phyloP scores from a whole-genome alignment of 2,113 vertebrate species.

The Neodon shergylaensis region DNA sequence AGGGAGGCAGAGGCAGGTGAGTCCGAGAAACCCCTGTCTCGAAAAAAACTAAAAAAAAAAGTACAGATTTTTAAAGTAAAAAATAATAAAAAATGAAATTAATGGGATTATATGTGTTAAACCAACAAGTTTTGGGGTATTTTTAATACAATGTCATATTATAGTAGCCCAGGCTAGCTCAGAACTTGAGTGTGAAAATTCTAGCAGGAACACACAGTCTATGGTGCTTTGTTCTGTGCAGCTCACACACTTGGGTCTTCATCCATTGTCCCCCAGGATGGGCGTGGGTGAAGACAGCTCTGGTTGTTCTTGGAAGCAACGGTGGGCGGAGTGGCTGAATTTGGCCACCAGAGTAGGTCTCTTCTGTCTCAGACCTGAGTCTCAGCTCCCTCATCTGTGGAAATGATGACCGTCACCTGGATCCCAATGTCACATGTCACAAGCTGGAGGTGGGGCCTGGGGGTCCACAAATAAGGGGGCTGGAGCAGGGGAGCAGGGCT shows the following conservation, averaged over 20 bases:
- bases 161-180: not conserved
- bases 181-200: not conserved
- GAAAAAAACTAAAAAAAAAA: too few relatives aligned
- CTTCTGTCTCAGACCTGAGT: not conserved
- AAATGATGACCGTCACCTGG: not conserved
- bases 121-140: not conserved
- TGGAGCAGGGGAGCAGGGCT: not conserved
- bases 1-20: too few relatives aligned
- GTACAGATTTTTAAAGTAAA: not conserved
- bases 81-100: not conserved
- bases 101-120: too few relatives aligned
- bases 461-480: not conserved
- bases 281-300: not conserved
- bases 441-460: not conserved
- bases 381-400: slow-evolving; percentile 47
- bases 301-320: not conserved
- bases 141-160: not conserved
- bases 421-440: not conserved
- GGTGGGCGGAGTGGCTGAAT: not conserved
- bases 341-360: not conserved
- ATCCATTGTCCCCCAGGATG: not conserved
- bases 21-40: too few relatives aligned
- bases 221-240: not conserved
- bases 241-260: not conserved
- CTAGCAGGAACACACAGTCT: not conserved